Percentiles rank a stretch among this genome's conserved stretches.
These are phyloP conservation scores for Nerophis lumbriciformis DNA, from an alignment of 2,113 vertebrate genomes.

Conservation along the genomic window DNA sequence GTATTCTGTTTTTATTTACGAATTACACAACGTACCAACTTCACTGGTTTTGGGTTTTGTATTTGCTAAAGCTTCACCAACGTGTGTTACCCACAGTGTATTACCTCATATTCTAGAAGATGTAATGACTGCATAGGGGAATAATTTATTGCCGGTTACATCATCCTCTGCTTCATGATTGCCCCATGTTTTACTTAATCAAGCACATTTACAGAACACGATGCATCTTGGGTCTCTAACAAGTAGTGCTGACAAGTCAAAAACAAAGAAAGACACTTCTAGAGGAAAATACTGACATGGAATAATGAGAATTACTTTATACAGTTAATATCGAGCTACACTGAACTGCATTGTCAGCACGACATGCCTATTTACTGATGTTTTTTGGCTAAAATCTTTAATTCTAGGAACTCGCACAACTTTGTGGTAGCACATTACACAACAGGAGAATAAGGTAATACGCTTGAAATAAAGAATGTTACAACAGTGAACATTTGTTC, in stretches of 20 bases:
- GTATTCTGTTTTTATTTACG: too few species aligned
- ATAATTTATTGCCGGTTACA: neutral
- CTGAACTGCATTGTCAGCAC: neutral
- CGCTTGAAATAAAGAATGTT: too few species aligned
- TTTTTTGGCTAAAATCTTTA: too few species aligned
- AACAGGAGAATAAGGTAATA: too few species aligned
- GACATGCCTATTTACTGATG: neutral
- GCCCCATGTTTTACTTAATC: neutral
- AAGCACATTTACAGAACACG: neutral
- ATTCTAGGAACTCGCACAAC: too few species aligned
- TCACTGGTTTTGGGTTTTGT: too few species aligned
- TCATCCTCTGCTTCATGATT: constrained; percentile 4
- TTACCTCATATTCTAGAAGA: neutral
- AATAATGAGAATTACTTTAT: neutral
- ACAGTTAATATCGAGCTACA: neutral
- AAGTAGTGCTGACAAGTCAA: neutral
- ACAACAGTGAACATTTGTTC: too few species aligned
- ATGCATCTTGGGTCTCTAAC: constrained; percentile 1
- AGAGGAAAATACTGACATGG: neutral
- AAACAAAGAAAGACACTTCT: neutral
- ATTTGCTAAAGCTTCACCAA: neutral
- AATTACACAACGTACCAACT: too few species aligned
- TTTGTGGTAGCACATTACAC: too few species aligned
- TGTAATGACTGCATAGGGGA: neutral
- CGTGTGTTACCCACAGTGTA: neutral